Conservation (phyloP, 2,888 invertebrate genomes). For the Sclerodermus sp. region DNA sequence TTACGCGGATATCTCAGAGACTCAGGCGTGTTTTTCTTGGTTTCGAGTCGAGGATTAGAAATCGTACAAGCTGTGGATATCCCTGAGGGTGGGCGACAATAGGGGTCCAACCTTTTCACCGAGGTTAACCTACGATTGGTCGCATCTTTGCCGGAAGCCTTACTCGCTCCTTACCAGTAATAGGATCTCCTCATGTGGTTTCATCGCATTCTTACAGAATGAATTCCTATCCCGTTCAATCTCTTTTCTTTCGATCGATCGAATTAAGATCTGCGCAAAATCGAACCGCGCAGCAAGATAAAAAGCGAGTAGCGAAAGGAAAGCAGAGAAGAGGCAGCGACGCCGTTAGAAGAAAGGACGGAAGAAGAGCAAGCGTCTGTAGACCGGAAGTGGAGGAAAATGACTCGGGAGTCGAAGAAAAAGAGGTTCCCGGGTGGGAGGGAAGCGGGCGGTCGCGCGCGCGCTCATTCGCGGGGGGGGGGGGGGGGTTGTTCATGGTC, state of each 20-base stretch:
- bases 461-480: background rate
- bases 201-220: constrained; percentile 52
- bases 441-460: background rate
- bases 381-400: too few species aligned
- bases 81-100: constrained; percentile 33
- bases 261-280: too few species aligned
- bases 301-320: too few species aligned
- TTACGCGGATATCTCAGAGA: constrained; percentile 40
- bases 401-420: too few species aligned
- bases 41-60: constrained; percentile 55
- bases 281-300: too few species aligned
- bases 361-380: too few species aligned
- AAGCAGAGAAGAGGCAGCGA: too few species aligned
- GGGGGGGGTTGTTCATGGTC: background rate
- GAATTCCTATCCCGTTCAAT: too few species aligned
- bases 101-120: constrained; percentile 37
- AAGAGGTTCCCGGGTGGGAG: background rate
- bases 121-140: constrained; percentile 55
- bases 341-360: too few species aligned
- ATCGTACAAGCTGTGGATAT: constrained; percentile 54
- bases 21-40: constrained; percentile 43
- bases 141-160: constrained; percentile 57
- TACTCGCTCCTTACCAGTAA: constrained; percentile 56
- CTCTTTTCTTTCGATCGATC: too few species aligned
- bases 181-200: constrained; percentile 57